Evolutionary conservation across 2,113 vertebrate genomes (phyloP), one percentile per base, ranked within the genome.

Genomic region (Hystrix cristata): DNA sequence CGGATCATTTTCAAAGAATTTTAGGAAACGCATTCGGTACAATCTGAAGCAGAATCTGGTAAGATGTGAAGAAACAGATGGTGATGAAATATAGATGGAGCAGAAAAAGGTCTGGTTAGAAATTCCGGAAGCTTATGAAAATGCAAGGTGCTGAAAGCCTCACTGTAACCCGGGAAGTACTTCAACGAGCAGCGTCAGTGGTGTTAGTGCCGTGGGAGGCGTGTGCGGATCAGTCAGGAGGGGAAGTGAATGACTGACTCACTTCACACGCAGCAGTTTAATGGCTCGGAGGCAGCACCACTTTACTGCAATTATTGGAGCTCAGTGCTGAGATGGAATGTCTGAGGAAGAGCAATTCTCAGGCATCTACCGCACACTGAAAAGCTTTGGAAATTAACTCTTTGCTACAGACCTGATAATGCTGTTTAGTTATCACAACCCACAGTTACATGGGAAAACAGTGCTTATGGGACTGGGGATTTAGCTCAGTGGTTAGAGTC

Each of bases 91-190:
- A 29, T 6, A 34, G 18, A 23, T 57, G 59, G 48, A 82, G 3
- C 53, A 92, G 27, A 46, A 94, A 91, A 94, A 6, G 2, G 34
- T 38, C 71, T 81, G 29, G 43, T 2, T 88, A 57, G 46, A 59
- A 91, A 87, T 78, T 71, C 55, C 48, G n/a, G 79, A 84, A 84
- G 34, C 19, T 81, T 46, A 31, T 60, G 69, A 93, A 48, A 91
- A 55, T 46, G 5, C 43, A 27, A 65, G 7, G 31, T 43, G 48
- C 46, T 59, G 29, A 76, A 94, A 82, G 51, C 23, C 5, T 27
- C 64, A 74, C 12, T n/a, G 3, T 53, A 60, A 43, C 64, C 12
- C 10, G 64, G 71, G 79, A 92, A 72, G 31, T 64, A 78, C 4
- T 51, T 10, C 60, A 6, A 71, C 16, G 11, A 95, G 18, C 43